These are phyloP conservation scores for Torymus auratus DNA, from an alignment of 2,888 invertebrate genomes.

Conservation along the genomic window DNA sequence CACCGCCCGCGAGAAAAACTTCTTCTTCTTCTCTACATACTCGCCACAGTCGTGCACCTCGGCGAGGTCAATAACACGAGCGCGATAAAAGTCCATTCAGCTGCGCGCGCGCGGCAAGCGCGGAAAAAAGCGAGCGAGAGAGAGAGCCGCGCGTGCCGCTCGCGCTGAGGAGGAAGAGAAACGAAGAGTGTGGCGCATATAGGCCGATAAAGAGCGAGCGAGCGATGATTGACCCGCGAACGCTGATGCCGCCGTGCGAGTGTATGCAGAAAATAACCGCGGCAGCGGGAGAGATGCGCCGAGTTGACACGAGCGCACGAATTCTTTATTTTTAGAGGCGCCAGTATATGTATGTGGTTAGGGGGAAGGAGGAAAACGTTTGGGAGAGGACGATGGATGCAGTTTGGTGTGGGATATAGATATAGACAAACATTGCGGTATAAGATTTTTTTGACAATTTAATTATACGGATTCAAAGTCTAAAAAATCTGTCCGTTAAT, in stretches of 20 bases:
- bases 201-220: slow-evolving; percentile 23
- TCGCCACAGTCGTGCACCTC: not conserved
- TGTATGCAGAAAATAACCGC: slow-evolving; percentile 40
- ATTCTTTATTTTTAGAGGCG: slow-evolving; percentile 41
- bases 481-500: too few relatives aligned
- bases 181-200: not conserved
- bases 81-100: slow-evolving; percentile 52
- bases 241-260: not conserved
- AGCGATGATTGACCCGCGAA: slow-evolving; percentile 27
- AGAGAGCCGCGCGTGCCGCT: not conserved
- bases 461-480: too few relatives aligned
- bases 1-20: too few relatives aligned
- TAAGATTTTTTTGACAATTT: too few relatives aligned
- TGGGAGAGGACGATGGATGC: too few relatives aligned
- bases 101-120: slow-evolving; percentile 12
- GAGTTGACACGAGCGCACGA: slow-evolving; percentile 33
- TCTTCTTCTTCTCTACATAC: too few relatives aligned
- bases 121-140: not conserved
- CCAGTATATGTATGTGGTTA: not conserved
- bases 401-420: too few relatives aligned
- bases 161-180: slow-evolving; percentile 10
- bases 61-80: slow-evolving; percentile 51
- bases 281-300: too few relatives aligned
- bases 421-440: too few relatives aligned
- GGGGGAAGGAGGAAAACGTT: too few relatives aligned